phyloP scores from a whole-genome alignment of 2,888 invertebrate genomes.

The Linnaemya vulpina region DNA sequence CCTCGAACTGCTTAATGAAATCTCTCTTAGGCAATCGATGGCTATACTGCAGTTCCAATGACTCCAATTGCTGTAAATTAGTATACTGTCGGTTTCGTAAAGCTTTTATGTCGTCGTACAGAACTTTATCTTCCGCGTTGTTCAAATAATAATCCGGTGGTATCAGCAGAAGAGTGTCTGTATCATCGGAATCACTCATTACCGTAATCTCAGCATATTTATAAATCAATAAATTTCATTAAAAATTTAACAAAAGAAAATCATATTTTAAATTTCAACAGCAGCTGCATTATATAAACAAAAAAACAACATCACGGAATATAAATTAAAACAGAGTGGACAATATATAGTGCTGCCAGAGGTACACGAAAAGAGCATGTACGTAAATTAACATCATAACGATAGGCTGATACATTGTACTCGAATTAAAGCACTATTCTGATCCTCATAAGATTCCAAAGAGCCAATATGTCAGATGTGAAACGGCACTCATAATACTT shows the following conservation, averaged over 20 bases:
- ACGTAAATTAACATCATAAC: too few relatives aligned
- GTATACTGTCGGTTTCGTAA: constrained; percentile 36
- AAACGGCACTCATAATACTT: too few relatives aligned
- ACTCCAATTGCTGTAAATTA: constrained; percentile 45
- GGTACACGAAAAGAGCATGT: too few relatives aligned
- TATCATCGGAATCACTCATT: constrained; percentile 91
- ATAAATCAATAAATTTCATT: neutral
- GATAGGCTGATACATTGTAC: too few relatives aligned
- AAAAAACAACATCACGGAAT: neutral
- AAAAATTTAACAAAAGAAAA: neutral
- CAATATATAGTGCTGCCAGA: neutral
- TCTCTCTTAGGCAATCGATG: constrained; percentile 2
- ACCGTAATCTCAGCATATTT: constrained; percentile 45
- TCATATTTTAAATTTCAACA: constrained; percentile 29
- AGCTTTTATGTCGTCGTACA: constrained; percentile 51
- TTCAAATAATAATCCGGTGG: constrained; percentile 90
- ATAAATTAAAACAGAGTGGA: constrained; percentile 2
- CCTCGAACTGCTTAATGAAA: constrained; percentile 29
- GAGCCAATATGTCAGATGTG: too few relatives aligned
- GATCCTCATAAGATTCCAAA: too few relatives aligned
- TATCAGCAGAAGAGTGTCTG: constrained; percentile 90
- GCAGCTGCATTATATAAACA: constrained; percentile 48
- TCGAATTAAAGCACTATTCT: too few relatives aligned
- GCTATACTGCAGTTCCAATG: constrained; percentile 19
- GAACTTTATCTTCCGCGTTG: constrained; percentile 81